A percentile compares a stretch with the other conserved stretches of the same genome.
phyloP scores from a whole-genome alignment of 2,888 invertebrate genomes.

The Phyllotreta cruciferae region DNA sequence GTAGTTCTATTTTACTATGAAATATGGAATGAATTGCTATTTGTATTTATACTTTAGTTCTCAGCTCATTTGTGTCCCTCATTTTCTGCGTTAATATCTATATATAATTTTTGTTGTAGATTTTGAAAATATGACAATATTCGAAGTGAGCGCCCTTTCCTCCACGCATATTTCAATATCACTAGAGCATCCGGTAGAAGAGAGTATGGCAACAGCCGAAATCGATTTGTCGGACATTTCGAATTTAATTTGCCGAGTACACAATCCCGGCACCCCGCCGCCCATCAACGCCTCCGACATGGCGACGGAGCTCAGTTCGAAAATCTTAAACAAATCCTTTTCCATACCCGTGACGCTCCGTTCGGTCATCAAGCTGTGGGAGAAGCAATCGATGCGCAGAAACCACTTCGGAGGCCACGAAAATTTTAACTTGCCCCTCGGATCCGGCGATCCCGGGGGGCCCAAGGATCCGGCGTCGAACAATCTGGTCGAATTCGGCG shows the following conservation, averaged over 20 bases:
- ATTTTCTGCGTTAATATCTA: no score
- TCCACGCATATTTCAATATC: constrained; percentile 90
- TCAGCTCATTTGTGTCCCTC: no score
- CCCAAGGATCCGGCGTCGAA: constrained; percentile 60
- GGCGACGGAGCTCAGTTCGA: constrained; percentile 66
- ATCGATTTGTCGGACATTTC: constrained; percentile 84
- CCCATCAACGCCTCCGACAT: constrained; percentile 57
- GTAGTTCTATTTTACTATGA: constrained; percentile 4
- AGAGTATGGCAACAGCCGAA: constrained; percentile 92
- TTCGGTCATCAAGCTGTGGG: constrained; percentile 86
- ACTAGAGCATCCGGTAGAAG: constrained; percentile 91
- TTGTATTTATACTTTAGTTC: no score
- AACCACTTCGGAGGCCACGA: constrained; percentile 63
- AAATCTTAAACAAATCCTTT: constrained; percentile 79
- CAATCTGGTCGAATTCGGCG: constrained; percentile 60
- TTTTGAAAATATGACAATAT: constrained; percentile 80
- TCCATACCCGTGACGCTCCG: constrained; percentile 72
- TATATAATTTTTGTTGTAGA: constrained; percentile 60
- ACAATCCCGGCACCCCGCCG: constrained; percentile 64
- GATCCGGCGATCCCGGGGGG: constrained; percentile 72
- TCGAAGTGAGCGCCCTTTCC: constrained; percentile 90
- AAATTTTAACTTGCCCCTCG: constrained; percentile 70
- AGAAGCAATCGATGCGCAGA: constrained; percentile 69
- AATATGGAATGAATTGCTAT: no score
- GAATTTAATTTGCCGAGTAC: constrained; percentile 79